These are phyloP conservation scores for Mystacornis crossleyi DNA, from an alignment of 2,113 vertebrate species.

Conservation along the genomic window DNA sequence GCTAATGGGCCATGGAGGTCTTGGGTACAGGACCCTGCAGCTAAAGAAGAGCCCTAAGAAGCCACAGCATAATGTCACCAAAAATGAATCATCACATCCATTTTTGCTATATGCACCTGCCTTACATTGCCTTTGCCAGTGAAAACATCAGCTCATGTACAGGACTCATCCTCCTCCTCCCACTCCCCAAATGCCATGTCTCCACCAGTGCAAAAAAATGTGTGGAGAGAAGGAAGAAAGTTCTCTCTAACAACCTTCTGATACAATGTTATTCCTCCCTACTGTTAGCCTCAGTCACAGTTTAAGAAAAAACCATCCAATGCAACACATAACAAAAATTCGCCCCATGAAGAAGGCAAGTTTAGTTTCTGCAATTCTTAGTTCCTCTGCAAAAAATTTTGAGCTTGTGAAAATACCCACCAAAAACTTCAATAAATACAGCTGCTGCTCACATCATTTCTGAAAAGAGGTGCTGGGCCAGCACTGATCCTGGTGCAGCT, in stretches of 20 bases:
- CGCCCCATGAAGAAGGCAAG: not conserved
- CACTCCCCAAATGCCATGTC: not conserved
- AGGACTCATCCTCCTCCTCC: not conserved
- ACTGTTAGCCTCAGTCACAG: not conserved
- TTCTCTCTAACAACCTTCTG: not conserved
- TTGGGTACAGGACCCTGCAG: not conserved
- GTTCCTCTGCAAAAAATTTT: not conserved
- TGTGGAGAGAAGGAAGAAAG: not conserved
- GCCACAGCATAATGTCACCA: not conserved
- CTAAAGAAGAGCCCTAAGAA: not conserved
- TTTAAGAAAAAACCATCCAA: not conserved
- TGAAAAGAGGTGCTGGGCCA: not conserved
- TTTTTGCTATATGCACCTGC: not conserved
- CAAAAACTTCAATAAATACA: constrained; percentile 1
- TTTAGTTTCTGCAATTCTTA: not conserved
- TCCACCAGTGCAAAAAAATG: not conserved
- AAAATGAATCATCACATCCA: not conserved
- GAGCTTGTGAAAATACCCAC: constrained; percentile 2
- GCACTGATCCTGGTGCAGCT: not conserved
- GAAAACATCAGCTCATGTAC: not conserved
- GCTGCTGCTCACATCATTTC: not conserved
- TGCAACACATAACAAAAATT: not conserved
- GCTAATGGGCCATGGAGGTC: not conserved
- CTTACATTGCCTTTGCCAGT: not conserved
- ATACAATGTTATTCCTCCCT: not conserved